Evolutionary conservation across 37 sponge, comb jelly and placozoan species (phyloP), one percentile per base, ranked within the genome.

Genomic region (Halisarca cf. caerulea): DNA sequence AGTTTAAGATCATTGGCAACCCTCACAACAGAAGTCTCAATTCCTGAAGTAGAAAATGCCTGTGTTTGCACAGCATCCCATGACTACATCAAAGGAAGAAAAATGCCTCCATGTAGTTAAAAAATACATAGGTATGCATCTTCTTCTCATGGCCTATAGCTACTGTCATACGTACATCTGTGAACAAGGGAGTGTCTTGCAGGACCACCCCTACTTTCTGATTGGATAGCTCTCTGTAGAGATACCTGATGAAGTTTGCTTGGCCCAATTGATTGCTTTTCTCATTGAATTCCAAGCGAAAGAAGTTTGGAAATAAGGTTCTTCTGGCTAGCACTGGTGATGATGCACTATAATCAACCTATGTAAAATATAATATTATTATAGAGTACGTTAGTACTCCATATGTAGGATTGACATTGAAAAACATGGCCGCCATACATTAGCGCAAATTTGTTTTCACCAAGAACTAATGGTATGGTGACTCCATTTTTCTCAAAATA

Each of bases 141-240:
- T n/a, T n/a, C n/a, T n/a, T n/a, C n/a, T n/a, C n/a, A n/a, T n/a
- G n/a, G n/a, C n/a, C n/a, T n/a, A n/a, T n/a, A n/a, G n/a, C n/a
- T n/a, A n/a, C n/a, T n/a, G n/a, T n/a, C n/a, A n/a, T 64, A 15
- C 66, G 14, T 18, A 71, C 72, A 34, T 32, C 72, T 37, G 72
- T 71, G 18, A 71, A 71, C 32, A 71, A 30, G 37, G 40, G 40
- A 20, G 8, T 20, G 18, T 71, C 72, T 30, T 71, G 39, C 6
- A 71, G 72, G 18, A 71, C 8, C 40, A 71, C 41, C 7, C 72
- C 72, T 30, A 71, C 72, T 35, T 30, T 32, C 41, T 71, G 72
- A 71, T 71, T 71, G 37, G 72, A 18, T 8, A 38, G 33, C 11
- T 6, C 6, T 11, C 51, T 47, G 40, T 71, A 30, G 39, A 71